These are phyloP conservation scores for Pagrus major DNA, from an alignment of 2,113 vertebrate genomes.

Conservation along the genomic window DNA sequence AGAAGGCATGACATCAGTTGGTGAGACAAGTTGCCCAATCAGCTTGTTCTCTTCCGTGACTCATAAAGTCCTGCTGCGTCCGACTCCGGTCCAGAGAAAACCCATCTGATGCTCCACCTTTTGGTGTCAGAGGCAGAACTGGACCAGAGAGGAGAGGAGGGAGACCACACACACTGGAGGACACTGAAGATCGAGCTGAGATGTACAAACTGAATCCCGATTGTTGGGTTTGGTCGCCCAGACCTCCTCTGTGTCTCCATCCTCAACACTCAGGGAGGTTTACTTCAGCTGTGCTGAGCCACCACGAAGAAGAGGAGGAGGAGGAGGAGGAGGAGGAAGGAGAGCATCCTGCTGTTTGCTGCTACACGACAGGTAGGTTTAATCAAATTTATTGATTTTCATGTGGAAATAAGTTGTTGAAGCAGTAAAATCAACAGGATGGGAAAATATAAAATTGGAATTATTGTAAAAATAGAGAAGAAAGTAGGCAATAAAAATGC, in stretches of 20 bases:
- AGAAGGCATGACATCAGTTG: constrained; percentile 28
- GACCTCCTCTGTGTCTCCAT: constrained; percentile 18
- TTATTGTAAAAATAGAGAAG: neutral
- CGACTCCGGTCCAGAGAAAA: constrained; percentile 1
- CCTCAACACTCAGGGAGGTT: constrained; percentile 15
- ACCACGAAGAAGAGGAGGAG: constrained; percentile 28
- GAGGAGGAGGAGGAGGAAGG: constrained; percentile 17
- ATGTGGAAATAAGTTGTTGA: neutral
- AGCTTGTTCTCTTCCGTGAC: neutral
- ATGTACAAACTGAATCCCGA: constrained; percentile 48
- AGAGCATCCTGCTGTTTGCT: constrained; percentile 14
- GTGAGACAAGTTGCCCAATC: constrained; percentile 20
- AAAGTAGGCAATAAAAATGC: neutral
- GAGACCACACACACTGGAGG: neutral
- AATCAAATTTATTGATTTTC: neutral
- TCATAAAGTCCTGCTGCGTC: constrained; percentile 14
- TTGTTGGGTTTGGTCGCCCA: constrained; percentile 17
- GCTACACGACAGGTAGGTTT: constrained; percentile 38
- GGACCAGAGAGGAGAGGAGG: neutral
- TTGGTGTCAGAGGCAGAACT: neutral
- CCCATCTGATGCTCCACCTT: constrained; percentile 22
- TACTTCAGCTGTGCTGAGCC: neutral
- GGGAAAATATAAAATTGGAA: neutral
- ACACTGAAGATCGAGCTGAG: neutral
- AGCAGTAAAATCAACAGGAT: neutral